Evolutionary conservation across 2,797 vertebrate genomes (phyloP).

Genomic region (Sebastolobus altivelis): DNA sequence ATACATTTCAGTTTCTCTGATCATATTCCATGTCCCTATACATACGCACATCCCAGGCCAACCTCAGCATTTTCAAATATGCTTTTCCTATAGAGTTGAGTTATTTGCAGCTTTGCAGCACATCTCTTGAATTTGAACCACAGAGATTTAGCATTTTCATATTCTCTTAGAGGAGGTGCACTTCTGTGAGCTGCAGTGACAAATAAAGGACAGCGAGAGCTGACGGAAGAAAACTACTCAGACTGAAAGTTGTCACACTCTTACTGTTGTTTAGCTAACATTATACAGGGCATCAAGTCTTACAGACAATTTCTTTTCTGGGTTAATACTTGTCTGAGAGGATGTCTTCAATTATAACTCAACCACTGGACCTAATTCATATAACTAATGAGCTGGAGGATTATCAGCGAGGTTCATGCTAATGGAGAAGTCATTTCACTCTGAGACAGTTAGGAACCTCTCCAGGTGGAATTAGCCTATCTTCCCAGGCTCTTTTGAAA

Average conservation of each 20-base stretch:
- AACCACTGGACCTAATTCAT: slow-evolving; percentile 56
- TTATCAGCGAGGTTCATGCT: slow-evolving; percentile 60
- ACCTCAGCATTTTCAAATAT: slow-evolving; percentile 18
- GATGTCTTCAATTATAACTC: slow-evolving; percentile 43
- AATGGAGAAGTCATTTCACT: slow-evolving; percentile 58
- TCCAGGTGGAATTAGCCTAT: slow-evolving; percentile 68
- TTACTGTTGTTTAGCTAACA: slow-evolving; percentile 20
- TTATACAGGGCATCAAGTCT: slow-evolving; percentile 12
- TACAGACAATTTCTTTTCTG: slow-evolving; percentile 20
- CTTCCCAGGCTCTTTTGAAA: slow-evolving; percentile 58
- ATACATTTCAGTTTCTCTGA: slow-evolving; percentile 60
- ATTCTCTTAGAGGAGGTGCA: not conserved
- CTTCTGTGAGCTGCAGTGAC: not conserved
- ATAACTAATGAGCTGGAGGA: slow-evolving; percentile 66
- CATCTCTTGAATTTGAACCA: slow-evolving; percentile 3
- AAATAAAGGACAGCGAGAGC: slow-evolving; percentile 1
- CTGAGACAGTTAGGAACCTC: slow-evolving; percentile 40
- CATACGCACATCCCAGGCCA: slow-evolving; percentile 17
- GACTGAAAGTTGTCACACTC: slow-evolving; percentile 23
- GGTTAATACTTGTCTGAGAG: slow-evolving; percentile 50
- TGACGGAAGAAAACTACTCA: not conserved
- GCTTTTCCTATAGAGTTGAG: not conserved
- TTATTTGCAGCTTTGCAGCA: slow-evolving; percentile 17
- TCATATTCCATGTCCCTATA: slow-evolving; percentile 36
- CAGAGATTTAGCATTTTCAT: slow-evolving; percentile 13